These are phyloP conservation scores for Buceros bicornis DNA, from an alignment of 2,797 vertebrate species.

Conservation along the genomic window DNA sequence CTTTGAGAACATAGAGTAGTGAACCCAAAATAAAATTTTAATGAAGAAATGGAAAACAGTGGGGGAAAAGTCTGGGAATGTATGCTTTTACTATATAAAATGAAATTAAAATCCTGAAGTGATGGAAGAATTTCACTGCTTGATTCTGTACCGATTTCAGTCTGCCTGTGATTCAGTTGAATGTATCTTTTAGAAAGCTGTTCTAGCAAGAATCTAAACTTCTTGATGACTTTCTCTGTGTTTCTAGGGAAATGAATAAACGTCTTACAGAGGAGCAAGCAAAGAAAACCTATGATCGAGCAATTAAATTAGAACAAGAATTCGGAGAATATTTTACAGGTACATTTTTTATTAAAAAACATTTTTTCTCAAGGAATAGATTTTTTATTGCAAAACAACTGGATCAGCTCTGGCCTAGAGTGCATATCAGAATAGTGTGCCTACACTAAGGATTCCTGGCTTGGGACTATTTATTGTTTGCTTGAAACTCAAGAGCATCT, in stretches of 20 bases:
- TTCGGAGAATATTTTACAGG: conserved; percentile 99
- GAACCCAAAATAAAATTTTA: not conserved
- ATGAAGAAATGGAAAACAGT: not conserved
- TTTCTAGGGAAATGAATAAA: conserved; percentile 96
- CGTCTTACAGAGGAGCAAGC: conserved; percentile 96
- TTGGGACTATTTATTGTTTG: not conserved
- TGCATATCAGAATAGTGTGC: not conserved
- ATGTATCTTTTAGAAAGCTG: not conserved
- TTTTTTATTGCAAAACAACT: not conserved
- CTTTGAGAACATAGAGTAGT: not conserved
- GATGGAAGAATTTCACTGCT: not conserved
- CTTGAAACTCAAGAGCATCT: not conserved
- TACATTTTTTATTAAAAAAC: conserved; percentile 61
- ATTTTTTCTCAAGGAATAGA: not conserved
- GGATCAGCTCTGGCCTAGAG: not conserved
- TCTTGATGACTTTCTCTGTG: not conserved
- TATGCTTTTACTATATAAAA: not conserved
- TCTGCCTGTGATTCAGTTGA: not conserved
- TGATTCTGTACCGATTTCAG: not conserved
- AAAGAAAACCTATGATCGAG: conserved; percentile 94
- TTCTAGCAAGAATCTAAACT: not conserved
- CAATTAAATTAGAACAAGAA: conserved; percentile 97
- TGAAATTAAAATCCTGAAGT: not conserved
- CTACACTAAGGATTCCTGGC: not conserved
- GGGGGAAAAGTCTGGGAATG: not conserved